A percentile compares a stretch with the other conserved stretches of the same genome.
Conservation (phyloP, 2,797 vertebrate species). For the Antrozous pallidus region DNA sequence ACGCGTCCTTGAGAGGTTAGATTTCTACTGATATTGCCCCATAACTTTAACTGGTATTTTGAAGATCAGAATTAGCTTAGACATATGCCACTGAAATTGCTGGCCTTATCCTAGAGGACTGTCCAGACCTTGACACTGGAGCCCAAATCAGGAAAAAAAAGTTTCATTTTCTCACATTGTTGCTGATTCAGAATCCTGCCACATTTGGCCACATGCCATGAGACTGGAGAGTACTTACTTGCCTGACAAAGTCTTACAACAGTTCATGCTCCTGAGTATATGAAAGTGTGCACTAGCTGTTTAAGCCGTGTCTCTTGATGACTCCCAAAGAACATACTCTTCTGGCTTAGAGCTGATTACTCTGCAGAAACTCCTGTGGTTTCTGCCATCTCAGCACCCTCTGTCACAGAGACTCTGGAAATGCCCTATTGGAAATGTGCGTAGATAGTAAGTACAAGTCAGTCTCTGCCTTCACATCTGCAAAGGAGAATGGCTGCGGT, state of each 20-base stretch:
- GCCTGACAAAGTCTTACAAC: constrained; percentile 71
- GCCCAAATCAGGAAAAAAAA: constrained; percentile 51
- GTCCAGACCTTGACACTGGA: constrained; percentile 76
- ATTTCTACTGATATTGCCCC: constrained; percentile 81
- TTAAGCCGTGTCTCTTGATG: constrained; percentile 49
- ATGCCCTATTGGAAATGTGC: constrained; percentile 26
- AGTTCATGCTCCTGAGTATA: constrained; percentile 60
- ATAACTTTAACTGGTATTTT: constrained; percentile 80
- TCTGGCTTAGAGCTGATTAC: constrained; percentile 52
- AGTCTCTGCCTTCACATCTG: background rate
- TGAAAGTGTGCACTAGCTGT: constrained; percentile 64
- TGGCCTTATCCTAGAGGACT: constrained; percentile 80
- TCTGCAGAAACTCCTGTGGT: constrained; percentile 33
- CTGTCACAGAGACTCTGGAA: constrained; percentile 8
- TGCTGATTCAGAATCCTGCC: constrained; percentile 79
- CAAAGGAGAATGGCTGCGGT: background rate
- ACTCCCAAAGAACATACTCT: constrained; percentile 25
- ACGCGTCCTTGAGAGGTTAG: constrained; percentile 86
- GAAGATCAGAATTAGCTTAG: constrained; percentile 84
- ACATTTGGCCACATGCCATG: constrained; percentile 70
- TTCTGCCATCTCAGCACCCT: constrained; percentile 57
- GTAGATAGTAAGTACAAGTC: background rate
- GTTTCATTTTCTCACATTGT: constrained; percentile 71
- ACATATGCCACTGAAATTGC: constrained; percentile 84
- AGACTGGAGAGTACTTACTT: constrained; percentile 63